Evolutionary conservation across 2,113 vertebrate genomes (phyloP), one percentile per base, ranked within the genome.

Genomic region (Zosterops borbonicus): DNA sequence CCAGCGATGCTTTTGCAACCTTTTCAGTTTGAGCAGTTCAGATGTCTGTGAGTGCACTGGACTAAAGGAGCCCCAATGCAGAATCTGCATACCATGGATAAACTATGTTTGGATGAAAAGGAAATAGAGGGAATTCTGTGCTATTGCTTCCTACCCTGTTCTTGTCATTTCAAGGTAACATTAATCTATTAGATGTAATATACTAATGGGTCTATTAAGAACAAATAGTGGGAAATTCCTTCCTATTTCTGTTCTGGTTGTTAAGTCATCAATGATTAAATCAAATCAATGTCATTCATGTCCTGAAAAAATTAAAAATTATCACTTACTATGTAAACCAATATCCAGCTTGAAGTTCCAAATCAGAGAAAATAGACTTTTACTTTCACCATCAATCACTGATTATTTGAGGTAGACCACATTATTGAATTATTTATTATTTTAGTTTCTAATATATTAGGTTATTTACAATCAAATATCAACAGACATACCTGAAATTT

Each of bases 371-470:
- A 83, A 92, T 0, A 94, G 59, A 92, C 79, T 95, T 96, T 97
- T 90, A 92, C 81, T 94, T 96, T 97, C 92, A 93, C 77, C 92
- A 83, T 94, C 73, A 68, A 33, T 96, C 93, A 73, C 87, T 69
- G 81, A 94, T 96, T 83, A 90, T 90, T 95, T 98, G 97, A 98
- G 98, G 97, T 97, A 98, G 98, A 97, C 97, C 97, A 89, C 95
- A 96, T 95, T 94, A 95, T 15, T 94, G 68, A 95, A 74, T 96
- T 88, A 90, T 53, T 88, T 95, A 95, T 67, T 29, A 92, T 91
- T 91, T 95, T 89, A 82, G 41, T 91, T 89, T 81, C 92, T 97
- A 92, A 58, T 84, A 35, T 69, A 75, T 93, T 96, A 95, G 79
- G 70, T 94, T 96, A 89, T 82, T 63, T 97, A 97, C 94, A 98